Percentiles rank a stretch among this genome's conserved stretches.
Conservation (phyloP, 1,140 invertebrate genomes). For the Drosophila setifemur region DNA sequence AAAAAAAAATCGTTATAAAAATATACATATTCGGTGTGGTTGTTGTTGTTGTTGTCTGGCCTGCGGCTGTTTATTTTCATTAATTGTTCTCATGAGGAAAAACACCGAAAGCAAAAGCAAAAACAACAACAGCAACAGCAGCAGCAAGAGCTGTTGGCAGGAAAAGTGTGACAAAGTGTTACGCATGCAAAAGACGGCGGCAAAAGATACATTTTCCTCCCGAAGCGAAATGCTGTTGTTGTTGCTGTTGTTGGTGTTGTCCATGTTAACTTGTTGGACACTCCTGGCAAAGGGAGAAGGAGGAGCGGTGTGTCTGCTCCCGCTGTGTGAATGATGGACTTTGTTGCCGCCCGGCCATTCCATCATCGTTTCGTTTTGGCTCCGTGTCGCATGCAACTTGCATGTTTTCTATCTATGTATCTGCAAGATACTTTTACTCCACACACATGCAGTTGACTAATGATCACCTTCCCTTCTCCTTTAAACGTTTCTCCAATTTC, state of each 20-base stretch:
- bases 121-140: conserved; percentile 33
- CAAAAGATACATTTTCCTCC: conserved; percentile 70
- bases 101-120: too few species aligned
- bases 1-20: conserved; percentile 59
- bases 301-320: conserved; percentile 38
- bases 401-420: conserved; percentile 73
- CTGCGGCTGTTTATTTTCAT: conserved; percentile 80
- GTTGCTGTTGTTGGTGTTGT: conserved; percentile 20
- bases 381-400: conserved; percentile 65
- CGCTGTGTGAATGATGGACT: conserved; percentile 79
- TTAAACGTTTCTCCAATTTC: conserved; percentile 70
- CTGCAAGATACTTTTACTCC: conserved; percentile 78
- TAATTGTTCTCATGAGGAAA: conserved; percentile 79
- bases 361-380: conserved; percentile 38
- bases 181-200: conserved; percentile 73
- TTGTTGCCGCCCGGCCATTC: conserved; percentile 66
- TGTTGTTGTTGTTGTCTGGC: conserved; percentile 47
- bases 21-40: conserved; percentile 42
- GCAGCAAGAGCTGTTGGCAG: conserved; percentile 67
- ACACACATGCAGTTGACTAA: conserved; percentile 58
- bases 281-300: conserved; percentile 14
- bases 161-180: conserved; percentile 81
- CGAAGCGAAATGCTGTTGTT: conserved; percentile 21
- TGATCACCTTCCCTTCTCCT: conserved; percentile 46
- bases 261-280: conserved; percentile 65